A percentile compares a stretch with the other conserved stretches of the same genome.
Conservation (phyloP, 2,797 vertebrate genomes). For the Microhierax caerulescens region DNA sequence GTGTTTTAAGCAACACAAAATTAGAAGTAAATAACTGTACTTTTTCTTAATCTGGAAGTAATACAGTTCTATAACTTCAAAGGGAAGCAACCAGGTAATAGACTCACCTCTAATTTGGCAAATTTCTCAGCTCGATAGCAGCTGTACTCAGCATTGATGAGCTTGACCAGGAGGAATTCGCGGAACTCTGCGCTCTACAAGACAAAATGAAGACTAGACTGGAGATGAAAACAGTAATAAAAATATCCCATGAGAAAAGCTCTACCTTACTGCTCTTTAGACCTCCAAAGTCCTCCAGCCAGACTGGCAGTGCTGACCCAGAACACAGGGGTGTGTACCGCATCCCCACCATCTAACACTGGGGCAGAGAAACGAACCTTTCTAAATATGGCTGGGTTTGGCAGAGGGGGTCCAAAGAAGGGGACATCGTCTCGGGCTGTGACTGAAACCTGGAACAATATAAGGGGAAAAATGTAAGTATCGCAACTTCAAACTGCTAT, state of each 20-base stretch:
- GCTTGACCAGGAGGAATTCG: slow-evolving; percentile 90
- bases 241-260: background rate
- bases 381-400: slow-evolving; percentile 89
- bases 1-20: background rate
- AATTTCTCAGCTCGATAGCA: slow-evolving; percentile 94
- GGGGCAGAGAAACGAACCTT: slow-evolving; percentile 79
- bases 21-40: background rate
- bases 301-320: background rate
- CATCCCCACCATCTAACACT: background rate
- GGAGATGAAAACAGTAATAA: background rate
- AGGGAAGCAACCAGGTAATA: background rate
- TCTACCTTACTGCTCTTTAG: background rate
- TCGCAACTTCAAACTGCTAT: background rate
- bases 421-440: slow-evolving; percentile 91
- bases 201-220: background rate
- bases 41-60: background rate
- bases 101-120: slow-evolving; percentile 88
- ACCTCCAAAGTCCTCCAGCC: background rate
- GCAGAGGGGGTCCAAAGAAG: slow-evolving; percentile 88
- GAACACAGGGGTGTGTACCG: background rate
- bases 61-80: background rate
- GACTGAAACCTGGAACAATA: slow-evolving; percentile 84
- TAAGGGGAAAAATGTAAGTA: background rate
- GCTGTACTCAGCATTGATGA: slow-evolving; percentile 92
- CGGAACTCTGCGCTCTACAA: slow-evolving; percentile 84